These are phyloP conservation scores for Anableps anableps DNA, from an alignment of 2,797 vertebrate genomes.

Conservation along the genomic window DNA sequence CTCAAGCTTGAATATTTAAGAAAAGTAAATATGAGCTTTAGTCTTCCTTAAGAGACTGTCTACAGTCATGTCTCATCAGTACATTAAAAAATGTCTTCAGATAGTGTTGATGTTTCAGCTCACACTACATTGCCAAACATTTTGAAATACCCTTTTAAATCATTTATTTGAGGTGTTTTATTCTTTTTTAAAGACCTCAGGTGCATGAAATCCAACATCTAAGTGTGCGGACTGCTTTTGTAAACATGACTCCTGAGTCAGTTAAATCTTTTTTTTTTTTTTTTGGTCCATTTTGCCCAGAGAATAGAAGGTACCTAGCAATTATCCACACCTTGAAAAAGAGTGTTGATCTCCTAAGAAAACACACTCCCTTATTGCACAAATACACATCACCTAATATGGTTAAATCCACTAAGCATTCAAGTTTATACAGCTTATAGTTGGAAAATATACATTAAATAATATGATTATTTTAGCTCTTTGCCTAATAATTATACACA, in stretches of 20 bases:
- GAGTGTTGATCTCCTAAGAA: background rate
- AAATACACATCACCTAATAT: background rate
- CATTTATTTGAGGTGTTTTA: background rate
- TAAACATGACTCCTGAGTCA: background rate
- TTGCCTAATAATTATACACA: background rate
- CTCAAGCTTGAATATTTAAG: background rate
- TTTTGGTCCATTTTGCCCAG: background rate
- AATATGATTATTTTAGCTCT: background rate
- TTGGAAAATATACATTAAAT: background rate
- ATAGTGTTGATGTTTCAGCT: no score
- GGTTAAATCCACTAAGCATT: background rate
- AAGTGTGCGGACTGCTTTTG: background rate
- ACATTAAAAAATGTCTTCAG: no score
- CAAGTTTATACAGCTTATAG: background rate
- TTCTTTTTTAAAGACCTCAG: background rate
- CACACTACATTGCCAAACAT: no score
- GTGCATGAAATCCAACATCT: background rate
- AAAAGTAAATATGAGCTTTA: background rate
- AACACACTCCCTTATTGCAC: background rate
- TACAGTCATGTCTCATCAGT: background rate
- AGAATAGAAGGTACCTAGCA: background rate
- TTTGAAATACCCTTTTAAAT: background rate
- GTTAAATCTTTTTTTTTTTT: background rate
- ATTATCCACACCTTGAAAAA: background rate
- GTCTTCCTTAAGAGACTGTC: background rate